A percentile compares a stretch with the other conserved stretches of the same genome.
Conservation (phyloP, 2,113 vertebrate genomes). For the Pampusana beccarii region DNA sequence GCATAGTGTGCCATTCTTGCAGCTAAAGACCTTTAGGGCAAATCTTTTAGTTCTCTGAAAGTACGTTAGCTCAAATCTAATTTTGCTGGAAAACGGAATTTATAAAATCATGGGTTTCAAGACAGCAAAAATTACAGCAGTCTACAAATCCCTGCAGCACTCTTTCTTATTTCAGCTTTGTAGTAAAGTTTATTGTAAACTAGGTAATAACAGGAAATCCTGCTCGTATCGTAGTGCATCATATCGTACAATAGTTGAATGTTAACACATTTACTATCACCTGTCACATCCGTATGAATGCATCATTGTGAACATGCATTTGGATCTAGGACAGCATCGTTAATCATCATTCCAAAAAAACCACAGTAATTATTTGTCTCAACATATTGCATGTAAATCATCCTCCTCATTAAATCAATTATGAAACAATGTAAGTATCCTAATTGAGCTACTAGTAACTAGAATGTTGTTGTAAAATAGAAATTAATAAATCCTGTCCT, state of each 20-base stretch:
- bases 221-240: constrained; percentile 6
- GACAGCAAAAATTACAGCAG: constrained; percentile 11
- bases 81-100: background rate
- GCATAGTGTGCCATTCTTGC: background rate
- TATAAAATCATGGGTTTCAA: constrained; percentile 37
- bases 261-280: constrained; percentile 68
- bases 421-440: constrained; percentile 29
- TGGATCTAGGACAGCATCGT: constrained; percentile 52
- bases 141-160: background rate
- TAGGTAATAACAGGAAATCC: constrained; percentile 55
- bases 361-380: constrained; percentile 55
- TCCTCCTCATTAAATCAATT: constrained; percentile 59
- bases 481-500: background rate
- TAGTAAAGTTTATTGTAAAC: constrained; percentile 45
- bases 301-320: constrained; percentile 56
- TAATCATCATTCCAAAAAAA: constrained; percentile 30
- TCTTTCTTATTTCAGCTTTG: background rate
- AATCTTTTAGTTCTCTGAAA: background rate
- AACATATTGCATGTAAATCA: constrained; percentile 56
- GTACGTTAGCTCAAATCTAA: background rate
- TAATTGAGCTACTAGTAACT: constrained; percentile 26
- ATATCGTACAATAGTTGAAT: constrained; percentile 29
- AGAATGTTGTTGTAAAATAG: background rate
- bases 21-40: constrained; percentile 1
- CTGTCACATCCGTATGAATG: constrained; percentile 65